Conservation (phyloP, 2,888 invertebrate species). For the Orchesella flavescens region DNA sequence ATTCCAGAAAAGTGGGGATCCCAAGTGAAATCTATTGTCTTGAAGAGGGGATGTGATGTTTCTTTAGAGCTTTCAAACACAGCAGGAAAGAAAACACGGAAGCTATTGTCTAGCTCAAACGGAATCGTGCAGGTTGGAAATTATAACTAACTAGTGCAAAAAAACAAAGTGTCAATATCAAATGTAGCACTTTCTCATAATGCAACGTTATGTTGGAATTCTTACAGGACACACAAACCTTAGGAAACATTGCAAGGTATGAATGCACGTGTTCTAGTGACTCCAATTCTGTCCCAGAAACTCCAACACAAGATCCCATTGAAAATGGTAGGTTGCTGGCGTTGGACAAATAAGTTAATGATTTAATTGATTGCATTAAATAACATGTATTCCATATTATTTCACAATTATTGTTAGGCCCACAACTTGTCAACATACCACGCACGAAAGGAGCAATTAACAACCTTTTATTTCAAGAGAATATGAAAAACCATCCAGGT, state of each 20-base stretch:
- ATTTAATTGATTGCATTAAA: not conserved
- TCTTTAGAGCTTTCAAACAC: not conserved
- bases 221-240: not conserved
- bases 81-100: not conserved
- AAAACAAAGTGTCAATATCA: too few species aligned
- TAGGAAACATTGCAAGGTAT: not conserved
- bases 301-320: not conserved
- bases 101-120: not conserved
- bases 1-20: slow-evolving; percentile 39
- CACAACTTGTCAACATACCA: slow-evolving; percentile 39
- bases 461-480: slow-evolving; percentile 17
- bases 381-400: not conserved
- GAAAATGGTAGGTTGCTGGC: not conserved
- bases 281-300: not conserved
- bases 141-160: too few species aligned
- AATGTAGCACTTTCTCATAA: not conserved
- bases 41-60: slow-evolving; percentile 39
- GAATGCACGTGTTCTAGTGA: not conserved
- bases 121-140: not conserved
- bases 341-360: not conserved
- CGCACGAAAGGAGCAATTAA: slow-evolving; percentile 19
- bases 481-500: slow-evolving; percentile 54
- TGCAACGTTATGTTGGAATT: not conserved
- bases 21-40: slow-evolving; percentile 31
- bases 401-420: slow-evolving; percentile 21